Evolutionary conservation across 2,797 vertebrate genomes (phyloP), one percentile per base, ranked within the genome.

Genomic region (Trachurus trachurus): DNA sequence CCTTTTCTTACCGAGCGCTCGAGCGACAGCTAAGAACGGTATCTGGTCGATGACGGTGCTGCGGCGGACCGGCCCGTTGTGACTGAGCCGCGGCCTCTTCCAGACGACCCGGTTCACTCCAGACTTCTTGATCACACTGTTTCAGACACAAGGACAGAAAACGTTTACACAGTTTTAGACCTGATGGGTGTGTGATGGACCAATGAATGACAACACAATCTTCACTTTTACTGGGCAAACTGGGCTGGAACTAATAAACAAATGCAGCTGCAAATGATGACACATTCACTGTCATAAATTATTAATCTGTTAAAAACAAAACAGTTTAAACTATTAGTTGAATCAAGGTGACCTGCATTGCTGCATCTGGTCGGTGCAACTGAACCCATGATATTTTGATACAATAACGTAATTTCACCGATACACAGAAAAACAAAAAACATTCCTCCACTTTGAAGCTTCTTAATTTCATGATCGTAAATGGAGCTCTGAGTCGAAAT

Each of bases 41-140:
- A 99, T 99, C 92, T 99, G 97, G 89, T 99, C 98, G 0, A 99
- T 98, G 80, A 99, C 94, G 0, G 98, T 99, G 92, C 98, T 99
- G 69, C 98, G 95, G 49, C 98, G 95, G 78, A 99, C 97, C 0
- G 98, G 98, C 19, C 98, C 98, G 0, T 96, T 98, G 92, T 99
- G 97, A 59, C 94, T 96, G 58, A 99, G 94, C 4, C 97, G 94
- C 4, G 98, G 98, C 57, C 98, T 96, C 92, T 99, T 99, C 98
- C 98, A 99, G 58, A 99, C 98, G 0, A 99, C 98, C 0, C 98
- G 95, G 85, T 99, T 98, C 85, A 99, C 98, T 0, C 98, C 98
- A 2, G 98, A 98, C 86, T 99, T 99, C 90, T 99, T 99, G 92
- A 99, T 98, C 65, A 99, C 98, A 15, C 98, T 99, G 81, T 53